Evolutionary conservation across 2,888 invertebrate genomes (phyloP), one percentile per base, ranked within the genome.

Genomic region (Dryobota labecula): DNA sequence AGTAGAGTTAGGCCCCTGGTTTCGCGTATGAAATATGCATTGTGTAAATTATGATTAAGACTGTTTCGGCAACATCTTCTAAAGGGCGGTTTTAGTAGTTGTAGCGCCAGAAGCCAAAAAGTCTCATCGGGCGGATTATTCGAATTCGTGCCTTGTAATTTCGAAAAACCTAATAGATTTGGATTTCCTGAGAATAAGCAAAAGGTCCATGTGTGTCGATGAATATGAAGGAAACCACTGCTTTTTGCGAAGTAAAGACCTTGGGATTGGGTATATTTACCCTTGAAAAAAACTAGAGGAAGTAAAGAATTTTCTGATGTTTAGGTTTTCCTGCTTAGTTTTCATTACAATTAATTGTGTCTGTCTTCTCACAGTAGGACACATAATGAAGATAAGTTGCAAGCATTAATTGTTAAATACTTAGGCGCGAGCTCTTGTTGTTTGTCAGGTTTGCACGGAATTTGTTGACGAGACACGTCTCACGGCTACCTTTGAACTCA

Each of bases 301-400:
- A 33, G 15, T 57, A 49, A 45, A 58, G 9, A 27, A 51, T 68
- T 41, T 30, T 57, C 27, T 73, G 60, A 56, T 27, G 20, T 63
- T 30, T 61, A 61, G 38, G 67, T 61, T 36, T 61, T 66, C 62
- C 45, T 70, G 56, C 71, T 75, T 75, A 65, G 68, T 72, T 68
- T 82, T 73, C 63, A 84, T 84, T 77, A 72, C 38, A 72, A 77
- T 67, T 69, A 80, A 84, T 83, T 64, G 80, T 76, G 33, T 54
- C 54, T 67, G 56, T 61, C 61, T 77, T 51, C 62, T 56, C 62
- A 57, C 61, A 79, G 47, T 78, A 36, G 41, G 58, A 76, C 68
- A 43, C 45, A 72, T 80, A 83, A 85, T 81, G 70, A 81, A 84
- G 78, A 85, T 66, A 81, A 78, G 74, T 75, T 57, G 70, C 64